A percentile compares a stretch with the other conserved stretches of the same genome.
These are phyloP conservation scores for Drosophila meridiana DNA, from an alignment of 2,888 invertebrate genomes.

Conservation along the genomic window DNA sequence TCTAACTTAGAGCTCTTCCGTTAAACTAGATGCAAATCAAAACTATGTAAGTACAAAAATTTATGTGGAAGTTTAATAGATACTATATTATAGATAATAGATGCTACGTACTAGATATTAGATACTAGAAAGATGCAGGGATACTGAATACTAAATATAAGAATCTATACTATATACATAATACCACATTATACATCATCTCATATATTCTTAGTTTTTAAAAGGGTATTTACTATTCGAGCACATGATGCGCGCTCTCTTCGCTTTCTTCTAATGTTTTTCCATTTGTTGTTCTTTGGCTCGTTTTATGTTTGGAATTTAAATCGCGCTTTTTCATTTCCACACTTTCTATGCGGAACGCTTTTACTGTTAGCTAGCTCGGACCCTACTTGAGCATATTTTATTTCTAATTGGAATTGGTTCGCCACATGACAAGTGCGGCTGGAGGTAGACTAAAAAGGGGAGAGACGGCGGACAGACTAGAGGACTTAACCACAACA, in stretches of 20 bases:
- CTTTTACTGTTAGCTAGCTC: slow-evolving; percentile 10
- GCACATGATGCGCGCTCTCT: neutral
- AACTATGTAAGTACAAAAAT: no score
- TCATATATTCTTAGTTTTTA: no score
- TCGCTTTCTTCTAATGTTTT: slow-evolving; percentile 10
- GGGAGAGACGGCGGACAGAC: neutral
- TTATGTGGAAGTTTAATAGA: no score
- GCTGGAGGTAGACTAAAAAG: neutral
- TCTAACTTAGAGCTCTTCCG: no score
- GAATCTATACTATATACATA: no score
- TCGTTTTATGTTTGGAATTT: slow-evolving; percentile 42
- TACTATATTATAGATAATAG: neutral
- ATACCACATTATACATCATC: no score
- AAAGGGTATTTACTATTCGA: neutral
- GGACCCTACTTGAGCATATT: slow-evolving; percentile 17
- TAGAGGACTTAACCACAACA: slow-evolving; percentile 52
- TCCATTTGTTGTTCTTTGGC: slow-evolving; percentile 14
- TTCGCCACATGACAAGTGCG: slow-evolving; percentile 24
- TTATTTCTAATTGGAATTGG: slow-evolving; percentile 61
- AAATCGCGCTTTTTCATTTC: slow-evolving; percentile 50
- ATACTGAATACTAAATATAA: no score
- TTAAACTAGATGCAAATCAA: no score
- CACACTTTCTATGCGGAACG: slow-evolving; percentile 11
- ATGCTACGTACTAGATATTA: no score
- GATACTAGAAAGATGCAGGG: no score